Base-by-base conservation (phyloP, 2,888 invertebrate species). In the Ectobius pallidus region DNA sequence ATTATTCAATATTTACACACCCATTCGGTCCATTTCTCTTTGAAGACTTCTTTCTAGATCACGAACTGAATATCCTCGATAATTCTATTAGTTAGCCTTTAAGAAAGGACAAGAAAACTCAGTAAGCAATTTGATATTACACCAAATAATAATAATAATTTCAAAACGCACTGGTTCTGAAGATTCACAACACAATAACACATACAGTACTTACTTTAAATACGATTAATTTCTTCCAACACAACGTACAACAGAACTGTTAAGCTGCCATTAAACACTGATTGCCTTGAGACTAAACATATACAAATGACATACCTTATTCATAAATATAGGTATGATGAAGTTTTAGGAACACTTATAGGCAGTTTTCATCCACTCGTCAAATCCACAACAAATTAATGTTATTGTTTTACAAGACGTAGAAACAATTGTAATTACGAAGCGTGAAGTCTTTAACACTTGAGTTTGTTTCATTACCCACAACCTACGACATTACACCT, bases 21-120 rank as follows among this genome's bases (percentile, higher is more conserved):
- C 75, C 70, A 74, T 69, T 52, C 71, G 69, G 32, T 75, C 75
- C 75, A 74, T 75, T 70, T 72, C 49, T 73, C 63, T 73, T 61
- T 39, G 7, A 30, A 58, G 16, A n/a, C 30, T 58, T 25, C 58
- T 11, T 58, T 3, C 30, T 30, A n/a, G 6, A 7, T 58, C 16
- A 7, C n/a, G 32, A 30, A 7, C 32, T 30, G 32, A 22, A n/a
- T 58, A 25, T 16, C 30, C n/a, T 58, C 27, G 30, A 30, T 32
- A 30, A 32, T n/a, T 30, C 27, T 30, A 58, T 16, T 30, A n/a
- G 6, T 4, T n/a, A 58, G 30, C 58, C 58, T 58, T 58, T n/a
- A 30, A 58, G 11, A 30, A 58, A 25, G 30, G 1, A 25, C 14
- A 30, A 2, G 30, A 58, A 58, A n/a, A 25, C 25, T 25, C 3